phyloP scores from a whole-genome alignment of 2,888 invertebrate species.

The Parnassius glacialis region DNA sequence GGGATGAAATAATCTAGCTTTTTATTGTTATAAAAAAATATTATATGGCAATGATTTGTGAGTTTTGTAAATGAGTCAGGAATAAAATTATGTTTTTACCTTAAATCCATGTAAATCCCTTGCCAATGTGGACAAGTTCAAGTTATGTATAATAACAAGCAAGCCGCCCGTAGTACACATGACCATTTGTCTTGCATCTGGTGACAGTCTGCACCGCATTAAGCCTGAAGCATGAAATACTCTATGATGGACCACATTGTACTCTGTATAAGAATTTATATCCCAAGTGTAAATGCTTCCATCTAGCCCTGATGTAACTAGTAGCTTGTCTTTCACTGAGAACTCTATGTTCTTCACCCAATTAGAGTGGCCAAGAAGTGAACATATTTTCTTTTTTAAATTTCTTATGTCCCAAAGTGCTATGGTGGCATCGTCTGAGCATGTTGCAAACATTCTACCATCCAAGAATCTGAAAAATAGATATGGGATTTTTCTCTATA shows the following conservation, averaged over 20 bases:
- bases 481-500: too few species aligned
- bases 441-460: constrained; percentile 92
- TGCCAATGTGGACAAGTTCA: constrained; percentile 89
- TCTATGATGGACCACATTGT: constrained; percentile 87
- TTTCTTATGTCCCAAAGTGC: constrained; percentile 96
- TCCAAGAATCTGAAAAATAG: constrained; percentile 87
- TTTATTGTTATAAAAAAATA: too few species aligned
- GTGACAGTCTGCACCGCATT: constrained; percentile 93
- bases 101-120: constrained; percentile 92
- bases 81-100: constrained; percentile 64
- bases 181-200: constrained; percentile 92
- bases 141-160: constrained; percentile 92
- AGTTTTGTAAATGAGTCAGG: too few species aligned
- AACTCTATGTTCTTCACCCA: constrained; percentile 99
- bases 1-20: too few species aligned
- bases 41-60: too few species aligned
- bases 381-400: constrained; percentile 87
- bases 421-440: constrained; percentile 96
- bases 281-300: constrained; percentile 97
- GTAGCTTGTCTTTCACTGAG: constrained; percentile 89
- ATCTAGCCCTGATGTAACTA: constrained; percentile 96
- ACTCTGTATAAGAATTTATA: constrained; percentile 91
- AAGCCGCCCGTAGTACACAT: constrained; percentile 95
- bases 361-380: constrained; percentile 92
- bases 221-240: constrained; percentile 92